A percentile compares a stretch with the other conserved stretches of the same genome.
Evolutionary conservation across 2,113 vertebrate species (phyloP).

Genomic region (Alligator mississippiensis): DNA sequence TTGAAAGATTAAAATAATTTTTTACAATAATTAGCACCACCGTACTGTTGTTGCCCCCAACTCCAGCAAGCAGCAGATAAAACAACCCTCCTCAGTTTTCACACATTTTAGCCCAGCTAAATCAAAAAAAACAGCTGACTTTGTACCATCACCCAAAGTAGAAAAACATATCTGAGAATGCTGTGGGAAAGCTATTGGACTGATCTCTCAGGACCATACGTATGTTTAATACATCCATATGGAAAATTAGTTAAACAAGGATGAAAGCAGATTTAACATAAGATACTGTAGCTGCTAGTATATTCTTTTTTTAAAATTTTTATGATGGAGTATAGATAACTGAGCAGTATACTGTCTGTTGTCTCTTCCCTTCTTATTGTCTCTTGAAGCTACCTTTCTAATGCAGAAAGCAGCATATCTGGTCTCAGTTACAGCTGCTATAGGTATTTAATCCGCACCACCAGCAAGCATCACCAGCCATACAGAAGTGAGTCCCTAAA

Average conservation of each 20-base stretch:
- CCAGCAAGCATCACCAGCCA: constrained; percentile 14
- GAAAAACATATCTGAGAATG: constrained; percentile 34
- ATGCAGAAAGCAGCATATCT: constrained; percentile 56
- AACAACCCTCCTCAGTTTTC: constrained; percentile 26
- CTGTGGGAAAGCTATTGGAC: constrained; percentile 1
- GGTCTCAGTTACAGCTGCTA: constrained; percentile 56
- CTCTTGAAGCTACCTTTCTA: constrained; percentile 21
- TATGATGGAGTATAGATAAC: no score
- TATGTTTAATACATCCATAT: not conserved
- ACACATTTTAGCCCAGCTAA: constrained; percentile 40
- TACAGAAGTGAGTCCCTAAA: constrained; percentile 18
- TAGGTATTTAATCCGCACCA: constrained; percentile 34
- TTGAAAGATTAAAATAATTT: not conserved
- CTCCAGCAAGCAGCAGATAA: not conserved
- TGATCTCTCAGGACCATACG: not conserved
- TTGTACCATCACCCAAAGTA: constrained; percentile 27
- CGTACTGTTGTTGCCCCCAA: not conserved
- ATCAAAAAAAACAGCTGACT: not conserved
- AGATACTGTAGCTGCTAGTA: not conserved
- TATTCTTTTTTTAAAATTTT: not conserved
- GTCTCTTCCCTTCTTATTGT: constrained; percentile 8
- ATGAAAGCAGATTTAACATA: not conserved
- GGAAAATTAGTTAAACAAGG: not conserved
- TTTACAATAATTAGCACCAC: not conserved
- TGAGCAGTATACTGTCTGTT: not conserved